These are phyloP conservation scores for Archivesica marissinica DNA, from an alignment of 1,140 invertebrate species.

Conservation along the genomic window DNA sequence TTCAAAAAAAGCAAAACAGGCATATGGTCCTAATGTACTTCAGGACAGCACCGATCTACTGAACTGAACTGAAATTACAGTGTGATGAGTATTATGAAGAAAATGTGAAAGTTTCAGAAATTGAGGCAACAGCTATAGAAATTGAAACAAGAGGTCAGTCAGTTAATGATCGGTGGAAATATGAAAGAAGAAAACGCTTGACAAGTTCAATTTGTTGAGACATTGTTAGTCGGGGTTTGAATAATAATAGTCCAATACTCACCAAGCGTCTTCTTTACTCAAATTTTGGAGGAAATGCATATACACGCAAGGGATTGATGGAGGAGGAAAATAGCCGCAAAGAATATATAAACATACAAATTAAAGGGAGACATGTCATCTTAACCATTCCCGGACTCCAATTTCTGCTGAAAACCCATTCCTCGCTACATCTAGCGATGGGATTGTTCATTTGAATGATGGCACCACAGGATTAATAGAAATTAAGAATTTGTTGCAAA, in stretches of 20 bases:
- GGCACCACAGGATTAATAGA: no score
- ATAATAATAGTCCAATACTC: neutral
- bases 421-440: neutral
- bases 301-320: no score
- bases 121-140: neutral
- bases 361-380: no score
- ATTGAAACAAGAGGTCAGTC: neutral
- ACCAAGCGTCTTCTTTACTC: neutral
- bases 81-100: neutral
- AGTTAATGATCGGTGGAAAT: conserved; percentile 6
- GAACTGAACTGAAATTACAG: neutral
- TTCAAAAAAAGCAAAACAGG: neutral
- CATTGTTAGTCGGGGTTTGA: neutral
- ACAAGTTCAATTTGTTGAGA: neutral
- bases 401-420: neutral
- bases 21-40: neutral
- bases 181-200: neutral
- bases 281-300: no score
- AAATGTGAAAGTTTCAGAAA: neutral
- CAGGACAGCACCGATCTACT: neutral
- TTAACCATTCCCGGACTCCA: neutral
- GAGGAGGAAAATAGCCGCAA: no score
- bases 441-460: no score
- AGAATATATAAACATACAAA: neutral
- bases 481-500: no score